Evolutionary conservation across 2,888 invertebrate species (phyloP), one percentile per base, ranked within the genome.

Genomic region (Drosophila sordidula): DNA sequence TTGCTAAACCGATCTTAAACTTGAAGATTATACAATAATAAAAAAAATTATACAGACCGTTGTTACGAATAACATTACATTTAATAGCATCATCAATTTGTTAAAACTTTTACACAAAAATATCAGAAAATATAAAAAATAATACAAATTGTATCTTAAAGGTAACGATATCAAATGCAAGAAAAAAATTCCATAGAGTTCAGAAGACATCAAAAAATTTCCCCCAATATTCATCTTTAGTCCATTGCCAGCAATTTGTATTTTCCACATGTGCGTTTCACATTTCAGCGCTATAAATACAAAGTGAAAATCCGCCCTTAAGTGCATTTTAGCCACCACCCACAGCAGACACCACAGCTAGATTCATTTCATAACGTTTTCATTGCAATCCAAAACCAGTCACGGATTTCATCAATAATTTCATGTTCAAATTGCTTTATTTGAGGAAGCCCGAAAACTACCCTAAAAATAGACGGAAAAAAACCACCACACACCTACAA

Each of bases 351-450:
- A 49, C 34, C 29, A 29, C 16, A 8, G 41, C 18, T 12, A 45
- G 22, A 39, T 46, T 34, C 34, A 6, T 41, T 29, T 16, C 44
- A 34, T 22, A 51, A 47, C 41, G 61, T 51, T 65, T 52, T 47
- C 41, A 42, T 51, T 44, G 77, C 62, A 62, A 67, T 42, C 76
- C 25, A 62, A 74, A 56, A 58, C 58, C 71, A 55, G 54, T 69
- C 55, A 51, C 51, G 68, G 46, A 58, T 57, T 57, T 70, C 44
- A 47, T 56, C 71, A 70, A 64, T 70, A 70, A 58, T 63, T 65
- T 54, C 46, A 14, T 47, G 39, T n/a, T 45, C 34, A 50, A 58
- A 76, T 76, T 76, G 72, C 77, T 75, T 75, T 58, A 76, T 71
- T 70, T 61, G 8, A 42, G 50, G 25, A 57, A 62, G 42, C 16